These are phyloP conservation scores for Ardeotis arabs DNA, from an alignment of 2,113 vertebrate species.

Conservation along the genomic window DNA sequence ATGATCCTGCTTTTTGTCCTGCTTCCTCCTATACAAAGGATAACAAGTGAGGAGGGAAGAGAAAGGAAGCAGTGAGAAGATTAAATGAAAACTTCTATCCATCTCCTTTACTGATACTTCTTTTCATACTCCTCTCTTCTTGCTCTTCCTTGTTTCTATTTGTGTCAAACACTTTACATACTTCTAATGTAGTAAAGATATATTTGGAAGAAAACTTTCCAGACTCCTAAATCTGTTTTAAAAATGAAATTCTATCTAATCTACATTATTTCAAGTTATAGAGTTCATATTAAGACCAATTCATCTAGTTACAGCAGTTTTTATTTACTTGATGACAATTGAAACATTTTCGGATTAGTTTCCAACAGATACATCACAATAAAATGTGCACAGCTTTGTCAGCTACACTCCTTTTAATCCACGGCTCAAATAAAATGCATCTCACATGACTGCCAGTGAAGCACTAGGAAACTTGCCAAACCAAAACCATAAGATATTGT, in stretches of 20 bases:
- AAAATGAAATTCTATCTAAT: neutral
- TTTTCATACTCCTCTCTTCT: neutral
- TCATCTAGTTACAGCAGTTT: neutral
- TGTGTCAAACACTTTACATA: neutral
- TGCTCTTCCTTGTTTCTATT: neutral
- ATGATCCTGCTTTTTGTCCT: neutral
- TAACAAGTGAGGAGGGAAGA: neutral
- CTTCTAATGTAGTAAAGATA: neutral
- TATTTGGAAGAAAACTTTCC: neutral
- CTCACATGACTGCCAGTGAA: neutral
- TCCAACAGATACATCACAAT: neutral
- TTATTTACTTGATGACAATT: neutral
- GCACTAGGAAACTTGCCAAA: conserved; percentile 20
- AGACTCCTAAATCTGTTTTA: neutral
- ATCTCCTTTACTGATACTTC: neutral
- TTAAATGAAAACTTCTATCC: neutral
- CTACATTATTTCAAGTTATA: neutral
- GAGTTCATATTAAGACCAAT: neutral
- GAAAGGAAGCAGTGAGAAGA: neutral
- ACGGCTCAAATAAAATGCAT: neutral
- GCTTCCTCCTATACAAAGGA: neutral
- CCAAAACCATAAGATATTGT: conserved; percentile 5
- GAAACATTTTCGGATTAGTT: conserved; percentile 27
- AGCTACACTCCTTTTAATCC: conserved; percentile 2
- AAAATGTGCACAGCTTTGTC: neutral